Conservation (phyloP, 2,113 vertebrate genomes). For the Lepus europaeus region DNA sequence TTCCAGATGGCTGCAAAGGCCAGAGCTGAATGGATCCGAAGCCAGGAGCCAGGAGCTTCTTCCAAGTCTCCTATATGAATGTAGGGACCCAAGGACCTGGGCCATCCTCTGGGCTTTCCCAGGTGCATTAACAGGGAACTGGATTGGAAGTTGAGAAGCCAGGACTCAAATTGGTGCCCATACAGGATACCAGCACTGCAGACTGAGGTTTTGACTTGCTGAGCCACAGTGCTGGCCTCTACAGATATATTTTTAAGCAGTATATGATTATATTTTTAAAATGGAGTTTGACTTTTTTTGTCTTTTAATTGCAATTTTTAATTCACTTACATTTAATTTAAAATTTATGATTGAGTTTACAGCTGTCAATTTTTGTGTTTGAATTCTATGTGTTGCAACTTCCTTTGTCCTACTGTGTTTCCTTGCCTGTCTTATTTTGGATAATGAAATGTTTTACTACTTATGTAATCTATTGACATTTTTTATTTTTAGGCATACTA, state of each 20-base stretch:
- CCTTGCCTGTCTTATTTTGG: not conserved
- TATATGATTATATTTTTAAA: not conserved
- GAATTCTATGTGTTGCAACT: not conserved
- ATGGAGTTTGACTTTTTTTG: not conserved
- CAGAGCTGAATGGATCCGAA: too few relatives aligned
- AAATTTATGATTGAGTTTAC: not conserved
- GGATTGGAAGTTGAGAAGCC: too few relatives aligned
- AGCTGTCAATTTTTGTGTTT: not conserved
- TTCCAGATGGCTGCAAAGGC: too few relatives aligned
- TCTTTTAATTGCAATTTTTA: constrained; percentile 28
- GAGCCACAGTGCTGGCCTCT: too few relatives aligned
- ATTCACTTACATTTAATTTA: constrained; percentile 25
- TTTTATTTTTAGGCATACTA: not conserved
- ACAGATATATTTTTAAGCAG: not conserved
- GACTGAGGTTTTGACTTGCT: too few relatives aligned
- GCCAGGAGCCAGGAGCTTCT: too few relatives aligned
- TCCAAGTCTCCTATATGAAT: too few relatives aligned
- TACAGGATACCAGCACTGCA: too few relatives aligned
- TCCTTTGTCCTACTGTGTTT: not conserved
- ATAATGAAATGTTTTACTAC: not conserved
- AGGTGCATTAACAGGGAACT: too few relatives aligned
- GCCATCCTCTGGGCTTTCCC: too few relatives aligned
- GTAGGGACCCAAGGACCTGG: too few relatives aligned
- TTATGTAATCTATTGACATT: not conserved
- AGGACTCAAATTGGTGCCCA: too few relatives aligned